phyloP scores from a whole-genome alignment of 2,888 invertebrate genomes.

The Taenaris catops region DNA sequence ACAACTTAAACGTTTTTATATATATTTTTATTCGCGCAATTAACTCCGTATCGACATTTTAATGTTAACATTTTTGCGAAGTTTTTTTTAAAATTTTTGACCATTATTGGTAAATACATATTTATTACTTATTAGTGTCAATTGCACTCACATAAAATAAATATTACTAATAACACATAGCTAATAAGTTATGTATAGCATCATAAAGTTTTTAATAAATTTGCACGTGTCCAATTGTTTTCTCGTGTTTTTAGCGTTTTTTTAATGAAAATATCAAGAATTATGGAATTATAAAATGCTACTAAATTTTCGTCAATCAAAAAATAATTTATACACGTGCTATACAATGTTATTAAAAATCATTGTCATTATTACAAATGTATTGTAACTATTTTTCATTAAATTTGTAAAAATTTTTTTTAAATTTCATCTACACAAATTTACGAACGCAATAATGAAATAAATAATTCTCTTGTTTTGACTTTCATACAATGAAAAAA shows the following conservation, averaged over 20 bases:
- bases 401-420: constrained; percentile 26
- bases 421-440: constrained; percentile 24
- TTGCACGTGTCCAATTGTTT: constrained; percentile 19
- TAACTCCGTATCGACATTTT: constrained; percentile 53
- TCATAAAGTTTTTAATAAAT: constrained; percentile 17
- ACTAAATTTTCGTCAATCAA: too few relatives aligned
- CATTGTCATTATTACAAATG: constrained; percentile 26
- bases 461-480: constrained; percentile 16
- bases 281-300: neutral
- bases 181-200: constrained; percentile 20
- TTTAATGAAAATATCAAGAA: neutral
- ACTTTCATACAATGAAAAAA: constrained; percentile 28
- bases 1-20: constrained; percentile 54
- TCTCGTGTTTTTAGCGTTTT: constrained; percentile 17
- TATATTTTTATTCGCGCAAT: constrained; percentile 55
- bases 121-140: constrained; percentile 18
- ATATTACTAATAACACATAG: constrained; percentile 26
- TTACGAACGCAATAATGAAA: constrained; percentile 17
- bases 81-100: constrained; percentile 45
- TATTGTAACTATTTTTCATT: constrained; percentile 23
- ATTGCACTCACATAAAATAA: constrained; percentile 28
- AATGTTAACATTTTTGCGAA: constrained; percentile 36
- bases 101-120: constrained; percentile 33
- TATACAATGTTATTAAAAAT: constrained; percentile 21
- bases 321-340: constrained; percentile 31